Conservation (phyloP, 2,113 vertebrate species). For the Oceanites oceanicus region DNA sequence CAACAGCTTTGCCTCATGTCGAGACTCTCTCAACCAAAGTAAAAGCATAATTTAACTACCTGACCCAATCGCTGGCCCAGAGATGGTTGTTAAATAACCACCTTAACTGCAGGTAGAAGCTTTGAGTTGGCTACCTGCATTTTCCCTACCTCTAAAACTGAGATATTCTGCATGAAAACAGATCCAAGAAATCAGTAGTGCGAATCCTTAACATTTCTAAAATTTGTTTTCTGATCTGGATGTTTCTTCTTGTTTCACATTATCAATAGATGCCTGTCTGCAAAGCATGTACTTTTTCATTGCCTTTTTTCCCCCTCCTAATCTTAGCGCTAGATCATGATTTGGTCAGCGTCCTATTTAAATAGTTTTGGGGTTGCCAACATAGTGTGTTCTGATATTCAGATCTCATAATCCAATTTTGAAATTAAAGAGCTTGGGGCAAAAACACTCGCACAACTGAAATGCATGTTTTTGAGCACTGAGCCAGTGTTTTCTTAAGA, state of each 20-base stretch:
- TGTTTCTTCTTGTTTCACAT: not conserved
- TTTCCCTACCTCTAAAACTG: not conserved
- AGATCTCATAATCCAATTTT: conserved; percentile 68
- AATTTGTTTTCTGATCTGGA: not conserved
- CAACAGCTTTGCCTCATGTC: conserved; percentile 1
- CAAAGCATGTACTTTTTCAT: conserved; percentile 1
- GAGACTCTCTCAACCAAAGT: not conserved
- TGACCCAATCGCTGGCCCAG: not conserved
- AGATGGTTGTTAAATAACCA: not conserved
- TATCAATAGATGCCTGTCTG: not conserved
- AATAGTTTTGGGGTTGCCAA: conserved; percentile 58
- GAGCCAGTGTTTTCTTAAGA: conserved; percentile 23
- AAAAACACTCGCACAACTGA: not conserved
- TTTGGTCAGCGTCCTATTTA: conserved; percentile 52
- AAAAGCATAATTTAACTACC: not conserved
- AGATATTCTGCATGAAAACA: not conserved
- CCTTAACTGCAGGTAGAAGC: conserved; percentile 11
- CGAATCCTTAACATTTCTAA: not conserved
- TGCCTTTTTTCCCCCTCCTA: not conserved
- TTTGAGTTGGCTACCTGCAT: not conserved
- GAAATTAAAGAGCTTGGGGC: conserved; percentile 50
- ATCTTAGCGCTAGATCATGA: conserved; percentile 20
- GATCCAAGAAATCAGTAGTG: not conserved
- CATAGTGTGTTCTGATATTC: conserved; percentile 45
- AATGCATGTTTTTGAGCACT: conserved; percentile 26